A percentile compares a stretch with the other conserved stretches of the same genome.
phyloP scores from a whole-genome alignment of 1,140 invertebrate species.

The Stenopsyche tienmushanensis region DNA sequence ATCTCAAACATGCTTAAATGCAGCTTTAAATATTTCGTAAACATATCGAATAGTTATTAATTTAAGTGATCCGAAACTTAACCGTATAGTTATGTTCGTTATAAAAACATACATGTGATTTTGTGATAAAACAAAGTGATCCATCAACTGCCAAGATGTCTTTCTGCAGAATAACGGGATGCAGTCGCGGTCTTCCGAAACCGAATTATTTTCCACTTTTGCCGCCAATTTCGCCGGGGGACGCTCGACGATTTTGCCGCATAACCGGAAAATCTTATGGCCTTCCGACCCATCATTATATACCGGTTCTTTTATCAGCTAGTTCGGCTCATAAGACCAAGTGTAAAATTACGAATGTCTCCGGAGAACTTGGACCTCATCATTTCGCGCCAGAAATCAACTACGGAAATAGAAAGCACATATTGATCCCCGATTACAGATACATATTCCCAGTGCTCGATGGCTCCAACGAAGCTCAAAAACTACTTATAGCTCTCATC shows the following conservation, averaged over 20 bases:
- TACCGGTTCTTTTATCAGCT: slow-evolving; percentile 68
- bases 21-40: neutral
- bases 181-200: slow-evolving; percentile 74
- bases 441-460: slow-evolving; percentile 74
- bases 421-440: slow-evolving; percentile 67
- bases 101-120: too few species aligned
- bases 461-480: slow-evolving; percentile 63
- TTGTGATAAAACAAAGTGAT: too few species aligned
- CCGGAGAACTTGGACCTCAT: slow-evolving; percentile 59
- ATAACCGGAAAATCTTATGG: slow-evolving; percentile 82
- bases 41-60: neutral
- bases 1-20: too few species aligned
- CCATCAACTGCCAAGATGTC: too few species aligned
- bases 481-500: slow-evolving; percentile 61
- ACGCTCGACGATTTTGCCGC: slow-evolving; percentile 75
- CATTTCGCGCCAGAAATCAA: slow-evolving; percentile 59
- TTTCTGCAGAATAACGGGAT: slow-evolving; percentile 80
- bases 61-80: too few species aligned
- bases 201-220: slow-evolving; percentile 82
- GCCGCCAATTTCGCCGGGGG: slow-evolving; percentile 76
- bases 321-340: slow-evolving; percentile 58
- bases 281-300: slow-evolving; percentile 74
- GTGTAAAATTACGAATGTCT: slow-evolving; percentile 66
- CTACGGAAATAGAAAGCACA: slow-evolving; percentile 65
- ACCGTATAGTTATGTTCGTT: too few species aligned